Evolutionary conservation across 1,140 invertebrate species (phyloP).

Genomic region (Drosophila biarmipes): DNA sequence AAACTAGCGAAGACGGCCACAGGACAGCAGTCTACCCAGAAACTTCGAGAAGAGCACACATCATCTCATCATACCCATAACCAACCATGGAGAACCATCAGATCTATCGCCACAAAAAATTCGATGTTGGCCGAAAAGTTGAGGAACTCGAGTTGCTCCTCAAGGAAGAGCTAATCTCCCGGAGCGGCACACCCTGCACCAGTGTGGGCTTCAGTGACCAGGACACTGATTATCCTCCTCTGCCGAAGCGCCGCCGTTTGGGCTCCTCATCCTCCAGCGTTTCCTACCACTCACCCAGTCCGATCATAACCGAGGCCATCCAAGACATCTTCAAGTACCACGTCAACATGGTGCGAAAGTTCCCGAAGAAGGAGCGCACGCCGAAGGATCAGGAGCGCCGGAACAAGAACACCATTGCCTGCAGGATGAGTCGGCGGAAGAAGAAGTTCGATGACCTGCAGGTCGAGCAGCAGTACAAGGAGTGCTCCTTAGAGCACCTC

Average conservation of each 20-base stretch:
- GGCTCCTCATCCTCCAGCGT: slow-evolving; percentile 28
- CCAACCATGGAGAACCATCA: slow-evolving; percentile 26
- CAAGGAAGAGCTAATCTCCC: slow-evolving; percentile 50
- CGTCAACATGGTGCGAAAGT: slow-evolving; percentile 76
- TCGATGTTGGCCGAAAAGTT: slow-evolving; percentile 42
- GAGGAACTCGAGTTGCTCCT: slow-evolving; percentile 23
- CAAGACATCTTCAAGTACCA: slow-evolving; percentile 77
- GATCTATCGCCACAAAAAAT: slow-evolving; percentile 77
- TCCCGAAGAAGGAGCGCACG: slow-evolving; percentile 78
- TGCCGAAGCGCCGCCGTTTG: slow-evolving; percentile 57
- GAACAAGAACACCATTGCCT: slow-evolving; percentile 79
- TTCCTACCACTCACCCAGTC: slow-evolving; percentile 32
- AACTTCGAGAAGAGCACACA: slow-evolving; percentile 21
- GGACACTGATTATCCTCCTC: slow-evolving; percentile 4
- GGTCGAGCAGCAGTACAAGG: slow-evolving; percentile 73
- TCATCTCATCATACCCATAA: slow-evolving; percentile 2
- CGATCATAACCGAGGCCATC: slow-evolving; percentile 55
- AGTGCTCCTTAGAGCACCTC: slow-evolving; percentile 51
- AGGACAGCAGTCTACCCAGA: slow-evolving; percentile 60
- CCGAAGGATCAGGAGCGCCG: slow-evolving; percentile 77
- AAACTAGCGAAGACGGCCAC: slow-evolving; percentile 17
- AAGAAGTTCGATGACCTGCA: slow-evolving; percentile 76
- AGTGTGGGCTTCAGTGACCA: slow-evolving; percentile 46
- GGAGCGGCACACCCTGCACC: slow-evolving; percentile 29
- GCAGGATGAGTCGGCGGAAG: slow-evolving; percentile 71